Conservation (phyloP, 1,140 invertebrate species). For the Epicauta chinensis region DNA sequence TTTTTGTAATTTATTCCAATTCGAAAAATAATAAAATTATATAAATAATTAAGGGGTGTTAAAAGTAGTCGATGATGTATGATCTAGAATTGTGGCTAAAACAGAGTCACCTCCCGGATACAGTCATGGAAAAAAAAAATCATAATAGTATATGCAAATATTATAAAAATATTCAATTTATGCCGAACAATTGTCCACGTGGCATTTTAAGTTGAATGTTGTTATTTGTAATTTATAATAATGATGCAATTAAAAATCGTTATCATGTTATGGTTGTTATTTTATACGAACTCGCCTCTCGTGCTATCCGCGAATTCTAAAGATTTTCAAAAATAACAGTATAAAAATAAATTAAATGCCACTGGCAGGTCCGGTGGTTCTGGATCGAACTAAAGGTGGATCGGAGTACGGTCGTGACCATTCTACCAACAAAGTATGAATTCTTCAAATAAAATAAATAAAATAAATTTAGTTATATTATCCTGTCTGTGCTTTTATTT, state of each 20-base stretch:
- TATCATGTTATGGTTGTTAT: constrained; percentile 42
- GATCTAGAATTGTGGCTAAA: not conserved
- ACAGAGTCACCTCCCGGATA: not conserved
- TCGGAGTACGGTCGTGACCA: constrained; percentile 26
- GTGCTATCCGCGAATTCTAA: constrained; percentile 7
- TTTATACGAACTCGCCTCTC: constrained; percentile 33
- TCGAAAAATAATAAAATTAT: constrained; percentile 2
- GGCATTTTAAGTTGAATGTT: constrained; percentile 41
- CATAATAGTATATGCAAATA: constrained; percentile 6
- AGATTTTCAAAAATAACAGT: too few relatives aligned
- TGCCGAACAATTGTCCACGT: constrained; percentile 36
- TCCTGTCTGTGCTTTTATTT: constrained; percentile 39
- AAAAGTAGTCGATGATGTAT: constrained; percentile 2
- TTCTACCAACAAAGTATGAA: constrained; percentile 20
- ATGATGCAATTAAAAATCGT: constrained; percentile 35
- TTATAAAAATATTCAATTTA: constrained; percentile 27
- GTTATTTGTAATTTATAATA: constrained; percentile 40
- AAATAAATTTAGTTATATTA: constrained; percentile 29
- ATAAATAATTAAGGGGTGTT: constrained; percentile 29
- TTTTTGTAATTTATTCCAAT: not conserved
- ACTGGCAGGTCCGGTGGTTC: constrained; percentile 24
- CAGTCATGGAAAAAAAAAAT: constrained; percentile 1
- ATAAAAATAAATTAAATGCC: not conserved
- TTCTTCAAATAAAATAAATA: too few relatives aligned
- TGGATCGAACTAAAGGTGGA: constrained; percentile 23